Evolutionary conservation across 2,113 vertebrate genomes (phyloP).

Genomic region (Myotis lucifugus): DNA sequence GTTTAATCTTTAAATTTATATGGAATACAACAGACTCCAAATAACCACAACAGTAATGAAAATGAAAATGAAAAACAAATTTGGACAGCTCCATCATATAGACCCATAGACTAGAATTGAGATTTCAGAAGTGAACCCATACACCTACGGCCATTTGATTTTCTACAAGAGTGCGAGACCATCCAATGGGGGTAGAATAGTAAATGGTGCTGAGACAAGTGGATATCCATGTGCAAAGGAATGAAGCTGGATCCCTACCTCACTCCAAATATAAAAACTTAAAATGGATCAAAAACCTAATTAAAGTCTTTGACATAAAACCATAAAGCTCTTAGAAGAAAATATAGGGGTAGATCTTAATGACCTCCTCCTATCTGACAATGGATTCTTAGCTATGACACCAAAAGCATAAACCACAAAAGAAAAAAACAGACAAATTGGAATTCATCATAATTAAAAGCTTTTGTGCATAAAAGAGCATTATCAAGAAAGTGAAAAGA

Average conservation of each 20-base stretch:
- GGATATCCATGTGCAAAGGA: background rate
- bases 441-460: background rate
- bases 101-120: background rate
- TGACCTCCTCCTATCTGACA: background rate
- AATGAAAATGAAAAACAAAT: conserved; percentile 12
- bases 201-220: background rate
- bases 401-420: background rate
- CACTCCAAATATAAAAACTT: background rate
- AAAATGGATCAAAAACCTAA: background rate
- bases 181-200: background rate
- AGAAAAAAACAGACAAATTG: background rate
- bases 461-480: background rate
- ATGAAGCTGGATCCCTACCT: background rate
- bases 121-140: background rate
- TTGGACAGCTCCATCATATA: background rate
- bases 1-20: background rate
- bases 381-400: background rate
- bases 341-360: background rate
- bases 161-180: background rate
- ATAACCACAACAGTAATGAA: background rate
- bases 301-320: background rate
- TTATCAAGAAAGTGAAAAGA: background rate
- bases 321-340: background rate
- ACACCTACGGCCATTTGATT: background rate
- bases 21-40: background rate